Base-by-base conservation (phyloP, 2,888 invertebrate species). In the Gymnocheta viridis region DNA sequence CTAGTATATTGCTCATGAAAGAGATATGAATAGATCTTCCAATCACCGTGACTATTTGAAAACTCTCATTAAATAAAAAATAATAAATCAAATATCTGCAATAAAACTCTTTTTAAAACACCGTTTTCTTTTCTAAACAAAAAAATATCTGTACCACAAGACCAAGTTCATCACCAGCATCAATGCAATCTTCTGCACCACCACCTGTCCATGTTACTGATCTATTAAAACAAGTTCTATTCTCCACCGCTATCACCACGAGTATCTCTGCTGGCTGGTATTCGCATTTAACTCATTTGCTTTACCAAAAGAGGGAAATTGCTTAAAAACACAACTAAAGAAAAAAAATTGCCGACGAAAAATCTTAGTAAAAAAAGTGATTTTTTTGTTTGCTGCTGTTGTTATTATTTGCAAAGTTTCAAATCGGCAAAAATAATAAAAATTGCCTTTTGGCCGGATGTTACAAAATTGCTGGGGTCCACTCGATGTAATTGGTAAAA, bases 381-480 rank as follows among this genome's bases (percentile, higher is more conserved):
- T 54, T 24, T 70, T 54, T 56, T 47, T 70, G 47, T 47, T 22
- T 79, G 77, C 22, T 64, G 51, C 19, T 56, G 67, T 62, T 78
- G 69, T 78, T 78, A 38, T 62, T 77, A 49, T 67, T 69, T 79
- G 79, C 70, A n/a, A 67, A 84, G 60, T 81, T 69, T 70, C 51
- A 83, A 84, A 84, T 84, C 81, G 81, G 58, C 67, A 74, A 81
- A 84, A 81, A 84, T 72, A 84, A 80, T 77, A 84, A 84, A 84
- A 84, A 84, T 77, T 87, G 82, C 83, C 82, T 82, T 82, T 85
- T 89, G 90, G 89, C 91, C 90, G 90, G 91, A 90, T 90, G 90
- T 90, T 87, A 88, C 90, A 87, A 90, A 90, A 90, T 90, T 90
- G 90, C 90, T 89, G 89, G 90, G 90, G 90, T 89, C 89, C 89